These are phyloP conservation scores for Rhizoglyphus robini DNA, from an alignment of 1,140 invertebrate species.

Conservation along the genomic window DNA sequence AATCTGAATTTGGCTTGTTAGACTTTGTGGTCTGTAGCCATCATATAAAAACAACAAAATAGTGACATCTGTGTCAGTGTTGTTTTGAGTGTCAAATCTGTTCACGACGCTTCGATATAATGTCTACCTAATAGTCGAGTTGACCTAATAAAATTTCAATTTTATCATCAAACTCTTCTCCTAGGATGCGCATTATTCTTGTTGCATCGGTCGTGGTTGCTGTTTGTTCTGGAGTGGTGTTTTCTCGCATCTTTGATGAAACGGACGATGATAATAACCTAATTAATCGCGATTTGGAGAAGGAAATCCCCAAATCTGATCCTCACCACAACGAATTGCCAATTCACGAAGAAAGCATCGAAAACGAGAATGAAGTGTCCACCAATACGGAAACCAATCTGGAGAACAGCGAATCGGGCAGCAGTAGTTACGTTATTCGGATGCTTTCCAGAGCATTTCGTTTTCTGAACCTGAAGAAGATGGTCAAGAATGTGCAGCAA, in stretches of 20 bases:
- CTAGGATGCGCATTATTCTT: too few relatives aligned
- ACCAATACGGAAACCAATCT: neutral
- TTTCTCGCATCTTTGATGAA: neutral
- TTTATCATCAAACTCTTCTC: too few relatives aligned
- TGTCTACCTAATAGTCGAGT: too few relatives aligned
- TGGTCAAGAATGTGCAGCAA: constrained; percentile 19
- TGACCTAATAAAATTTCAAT: too few relatives aligned
- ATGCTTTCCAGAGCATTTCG: constrained; percentile 14
- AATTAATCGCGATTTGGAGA: neutral
- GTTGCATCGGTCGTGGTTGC: neutral
- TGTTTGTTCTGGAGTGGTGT: neutral
- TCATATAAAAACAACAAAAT: too few relatives aligned
- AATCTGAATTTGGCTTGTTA: too few relatives aligned
- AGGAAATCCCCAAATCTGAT: neutral
- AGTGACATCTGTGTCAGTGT: too few relatives aligned
- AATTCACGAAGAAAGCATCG: neutral
- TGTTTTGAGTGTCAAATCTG: too few relatives aligned
- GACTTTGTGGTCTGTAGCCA: too few relatives aligned
- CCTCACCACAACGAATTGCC: neutral
- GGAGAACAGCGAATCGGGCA: neutral
- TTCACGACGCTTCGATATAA: too few relatives aligned
- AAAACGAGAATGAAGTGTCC: neutral
- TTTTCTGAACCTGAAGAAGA: constrained; percentile 22
- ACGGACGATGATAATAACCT: neutral
- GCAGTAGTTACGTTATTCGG: neutral